Conservation (phyloP, 2,113 vertebrate genomes). For the Larimichthys polyactis region DNA sequence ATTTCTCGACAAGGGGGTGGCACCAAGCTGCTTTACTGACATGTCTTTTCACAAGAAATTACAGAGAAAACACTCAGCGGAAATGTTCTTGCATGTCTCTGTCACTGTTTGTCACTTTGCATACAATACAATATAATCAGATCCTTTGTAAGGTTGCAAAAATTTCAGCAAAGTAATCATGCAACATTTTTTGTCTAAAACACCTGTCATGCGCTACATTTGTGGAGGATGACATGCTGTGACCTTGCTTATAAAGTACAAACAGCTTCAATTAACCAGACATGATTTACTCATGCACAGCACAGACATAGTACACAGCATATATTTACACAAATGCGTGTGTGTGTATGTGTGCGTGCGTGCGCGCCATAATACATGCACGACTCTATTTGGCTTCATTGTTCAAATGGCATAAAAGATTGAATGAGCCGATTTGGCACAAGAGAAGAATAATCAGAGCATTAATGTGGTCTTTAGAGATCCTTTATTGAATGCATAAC, state of each 20-base stretch:
- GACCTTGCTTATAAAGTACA: constrained; percentile 2
- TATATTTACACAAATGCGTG: background rate
- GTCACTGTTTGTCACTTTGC: constrained; percentile 45
- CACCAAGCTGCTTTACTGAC: constrained; percentile 67
- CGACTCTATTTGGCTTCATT: constrained; percentile 57
- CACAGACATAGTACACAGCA: background rate
- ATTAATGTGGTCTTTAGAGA: constrained; percentile 75
- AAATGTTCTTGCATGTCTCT: constrained; percentile 46
- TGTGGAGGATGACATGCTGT: background rate
- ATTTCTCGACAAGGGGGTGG: constrained; percentile 63
- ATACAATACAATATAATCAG: constrained; percentile 45
- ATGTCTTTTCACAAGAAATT: constrained; percentile 69
- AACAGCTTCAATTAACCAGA: background rate
- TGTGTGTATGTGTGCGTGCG: background rate
- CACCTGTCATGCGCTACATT: background rate
- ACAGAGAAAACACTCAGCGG: constrained; percentile 48
- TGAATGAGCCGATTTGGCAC: constrained; percentile 76
- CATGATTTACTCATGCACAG: background rate
- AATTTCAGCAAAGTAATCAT: constrained; percentile 27
- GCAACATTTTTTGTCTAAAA: background rate
- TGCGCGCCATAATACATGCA: background rate
- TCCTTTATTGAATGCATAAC: constrained; percentile 82
- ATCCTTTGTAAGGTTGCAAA: constrained; percentile 26
- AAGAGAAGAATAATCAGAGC: constrained; percentile 80
- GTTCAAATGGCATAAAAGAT: constrained; percentile 68